Conservation (phyloP, 2,113 vertebrate species). For the Felis catus region F.catus_Fca126_mat1.0 CM031416.1:86225001-86225500, state of each 20-base stretch:
- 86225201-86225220: not conserved
- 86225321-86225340: not conserved
- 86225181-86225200: not conserved
- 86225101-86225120: not conserved
- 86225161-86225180: not conserved
- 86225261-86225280: not conserved
- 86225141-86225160: not conserved
- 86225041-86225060: not conserved
- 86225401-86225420: not conserved
- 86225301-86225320: too few relatives aligned
- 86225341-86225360: not conserved
- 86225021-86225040: not conserved
- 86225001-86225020: not conserved
- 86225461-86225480: not conserved
- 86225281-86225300: not conserved
- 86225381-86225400: not conserved
- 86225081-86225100: not conserved
- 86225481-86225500: conserved; percentile 26
- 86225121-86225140: not conserved
- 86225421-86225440: not conserved
- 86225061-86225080: not conserved
- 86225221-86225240: not conserved
- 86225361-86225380: not conserved
- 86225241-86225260: not conserved
- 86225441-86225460: not conserved